Base-by-base conservation (phyloP, 2,113 vertebrate genomes). In the Hiodon alosoides region DNA sequence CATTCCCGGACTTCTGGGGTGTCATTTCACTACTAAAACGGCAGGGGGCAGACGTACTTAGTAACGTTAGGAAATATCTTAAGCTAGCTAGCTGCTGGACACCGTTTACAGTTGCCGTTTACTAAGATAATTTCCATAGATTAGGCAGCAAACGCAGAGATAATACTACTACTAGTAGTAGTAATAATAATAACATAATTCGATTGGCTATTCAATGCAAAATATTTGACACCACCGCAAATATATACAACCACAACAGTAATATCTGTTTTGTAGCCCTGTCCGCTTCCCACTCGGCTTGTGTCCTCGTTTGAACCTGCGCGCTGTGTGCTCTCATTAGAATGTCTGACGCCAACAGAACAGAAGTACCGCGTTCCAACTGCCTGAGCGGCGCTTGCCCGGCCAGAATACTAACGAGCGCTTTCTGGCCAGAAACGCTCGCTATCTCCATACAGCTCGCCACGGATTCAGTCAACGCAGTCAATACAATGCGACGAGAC, bases 281-380 rank as follows among this genome's bases (percentile, higher is more conserved):
- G 65, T 47, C 50, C 31, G 64, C 47, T 66, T 69, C 67, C 53
- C 46, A 54, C 17, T 60, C 13, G 53, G 66, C 57, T 74, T 71
- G 52, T 83, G 82, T 81, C 80, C 82, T 76, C 76, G 69, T 65
- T 48, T 83, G 76, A 81, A 81, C 81, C 71, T 31, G 74, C 31
- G 72, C 52, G 47, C 52, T 48, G 65, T 52, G 69, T 52, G 79
- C 76, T 67, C 67, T 76, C 69, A 68, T 80, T 79, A 75, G 71
- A 71, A 77, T 69, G 78, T 81, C 76, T 76, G 77, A 76, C 62
- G 75, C 72, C 70, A 74, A 59, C 66, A 76, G 80, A 58, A 72
- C 76, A 58, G 73, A 67, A 67, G 73, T 50, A 72, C 71, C 57
- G 79, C 16, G 68, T 76, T 76, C 77, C 75, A 80, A 77, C 71